Conservation (phyloP, 1,140 invertebrate species). For the Stegodyphus dumicola region DNA sequence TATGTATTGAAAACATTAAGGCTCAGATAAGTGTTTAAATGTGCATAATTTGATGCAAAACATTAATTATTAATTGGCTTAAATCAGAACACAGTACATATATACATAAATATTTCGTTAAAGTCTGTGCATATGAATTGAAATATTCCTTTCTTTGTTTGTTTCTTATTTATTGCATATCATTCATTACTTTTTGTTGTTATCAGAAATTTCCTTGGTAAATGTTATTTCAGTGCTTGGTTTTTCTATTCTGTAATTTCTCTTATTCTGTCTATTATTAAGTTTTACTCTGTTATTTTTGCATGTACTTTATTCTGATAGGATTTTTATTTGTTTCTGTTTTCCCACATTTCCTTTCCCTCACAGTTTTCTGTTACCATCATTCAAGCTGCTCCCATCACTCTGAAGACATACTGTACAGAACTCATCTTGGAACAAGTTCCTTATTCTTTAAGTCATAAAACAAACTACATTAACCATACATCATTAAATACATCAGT, state of each 20-base stretch:
- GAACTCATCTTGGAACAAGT: slow-evolving; percentile 76
- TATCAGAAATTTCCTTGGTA: too few species aligned
- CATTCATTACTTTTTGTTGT: too few species aligned
- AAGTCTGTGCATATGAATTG: too few species aligned
- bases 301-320: slow-evolving; percentile 55
- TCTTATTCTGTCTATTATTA: background rate
- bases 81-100: too few species aligned
- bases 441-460: slow-evolving; percentile 17
- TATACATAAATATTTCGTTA: too few species aligned
- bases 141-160: too few species aligned
- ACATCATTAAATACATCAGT: background rate
- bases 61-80: too few species aligned
- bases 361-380: slow-evolving; percentile 60
- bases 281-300: slow-evolving; percentile 15
- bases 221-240: background rate
- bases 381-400: slow-evolving; percentile 71
- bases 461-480: slow-evolving; percentile 1
- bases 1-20: too few species aligned
- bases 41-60: too few species aligned
- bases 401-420: slow-evolving; percentile 79
- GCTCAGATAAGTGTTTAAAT: too few species aligned
- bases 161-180: too few species aligned
- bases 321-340: slow-evolving; percentile 49
- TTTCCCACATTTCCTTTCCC: slow-evolving; percentile 45
- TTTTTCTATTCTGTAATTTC: background rate